Conservation (phyloP, 2,797 vertebrate genomes). For the Lagocephalus sceleratus region DNA sequence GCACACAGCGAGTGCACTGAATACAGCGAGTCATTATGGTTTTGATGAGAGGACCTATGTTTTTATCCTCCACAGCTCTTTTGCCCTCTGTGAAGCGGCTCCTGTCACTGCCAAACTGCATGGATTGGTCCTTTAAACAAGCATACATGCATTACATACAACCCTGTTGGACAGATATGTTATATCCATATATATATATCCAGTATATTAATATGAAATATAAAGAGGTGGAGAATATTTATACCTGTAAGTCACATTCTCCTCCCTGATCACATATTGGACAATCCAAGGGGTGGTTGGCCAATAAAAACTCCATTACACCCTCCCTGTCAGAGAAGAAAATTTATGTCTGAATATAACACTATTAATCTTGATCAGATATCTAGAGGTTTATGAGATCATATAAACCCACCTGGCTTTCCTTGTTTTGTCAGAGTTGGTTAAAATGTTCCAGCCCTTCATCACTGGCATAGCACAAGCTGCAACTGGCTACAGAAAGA, state of each 20-base stretch:
- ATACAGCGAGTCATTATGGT: slow-evolving; percentile 99
- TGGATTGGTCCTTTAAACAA: slow-evolving; percentile 76
- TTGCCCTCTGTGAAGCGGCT: slow-evolving; percentile 91
- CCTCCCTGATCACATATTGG: slow-evolving; percentile 97
- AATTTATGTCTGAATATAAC: background rate
- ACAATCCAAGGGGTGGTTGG: slow-evolving; percentile 94
- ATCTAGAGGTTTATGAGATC: background rate
- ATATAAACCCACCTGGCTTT: slow-evolving; percentile 84
- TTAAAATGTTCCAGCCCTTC: slow-evolving; percentile 97
- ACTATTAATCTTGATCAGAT: no score
- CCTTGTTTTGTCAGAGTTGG: slow-evolving; percentile 90
- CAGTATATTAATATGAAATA: background rate
- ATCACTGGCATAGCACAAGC: slow-evolving; percentile 97
- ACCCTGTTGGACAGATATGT: no score
- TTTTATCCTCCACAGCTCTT: slow-evolving; percentile 95
- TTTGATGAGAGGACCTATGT: slow-evolving; percentile 92
- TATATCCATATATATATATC: no score
- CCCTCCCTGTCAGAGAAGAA: slow-evolving; percentile 81
- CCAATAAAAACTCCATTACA: slow-evolving; percentile 95
- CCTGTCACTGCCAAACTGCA: slow-evolving; percentile 95
- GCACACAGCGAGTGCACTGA: slow-evolving; percentile 93
- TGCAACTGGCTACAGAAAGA: slow-evolving; percentile 84
- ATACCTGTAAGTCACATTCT: slow-evolving; percentile 96
- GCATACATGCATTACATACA: background rate
- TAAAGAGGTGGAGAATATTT: background rate